phyloP scores from a whole-genome alignment of 2,888 invertebrate species.

The Eueremaeus valkanovi region DNA sequence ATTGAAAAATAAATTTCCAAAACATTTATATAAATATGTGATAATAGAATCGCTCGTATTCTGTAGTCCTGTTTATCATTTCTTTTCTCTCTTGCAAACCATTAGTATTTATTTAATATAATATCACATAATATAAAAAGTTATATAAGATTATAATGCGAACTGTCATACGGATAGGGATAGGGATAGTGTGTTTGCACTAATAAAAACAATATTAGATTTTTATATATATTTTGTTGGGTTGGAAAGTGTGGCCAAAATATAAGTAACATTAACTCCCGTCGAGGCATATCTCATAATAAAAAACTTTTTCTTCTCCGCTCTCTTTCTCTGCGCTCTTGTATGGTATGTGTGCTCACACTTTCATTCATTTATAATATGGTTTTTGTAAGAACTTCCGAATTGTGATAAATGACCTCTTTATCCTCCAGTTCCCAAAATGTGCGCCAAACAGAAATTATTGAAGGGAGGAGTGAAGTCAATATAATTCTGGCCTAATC shows the following conservation, averaged over 20 bases:
- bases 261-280: background rate
- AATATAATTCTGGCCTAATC: constrained; percentile 32
- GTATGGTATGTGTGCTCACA: background rate
- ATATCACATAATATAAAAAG: background rate
- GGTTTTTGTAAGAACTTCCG: constrained; percentile 36
- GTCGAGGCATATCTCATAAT: constrained; percentile 21
- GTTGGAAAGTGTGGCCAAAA: background rate
- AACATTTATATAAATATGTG: constrained; percentile 2
- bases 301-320: background rate
- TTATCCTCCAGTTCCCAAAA: constrained; percentile 27
- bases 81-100: constrained; percentile 25
- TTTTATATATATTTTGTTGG: constrained; percentile 22
- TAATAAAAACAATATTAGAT: constrained; percentile 33
- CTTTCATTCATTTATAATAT: constrained; percentile 33
- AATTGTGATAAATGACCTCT: constrained; percentile 36
- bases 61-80: too few relatives aligned
- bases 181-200: background rate
- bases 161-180: background rate
- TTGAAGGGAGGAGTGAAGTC: constrained; percentile 26
- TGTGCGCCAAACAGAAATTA: constrained; percentile 14
- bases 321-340: background rate
- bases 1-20: constrained; percentile 2
- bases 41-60: constrained; percentile 15
- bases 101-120: constrained; percentile 27
- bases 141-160: constrained; percentile 2